Base-by-base conservation (phyloP, 64 coral and sea anemone species). In the Dendronephthya gigantea region DNA sequence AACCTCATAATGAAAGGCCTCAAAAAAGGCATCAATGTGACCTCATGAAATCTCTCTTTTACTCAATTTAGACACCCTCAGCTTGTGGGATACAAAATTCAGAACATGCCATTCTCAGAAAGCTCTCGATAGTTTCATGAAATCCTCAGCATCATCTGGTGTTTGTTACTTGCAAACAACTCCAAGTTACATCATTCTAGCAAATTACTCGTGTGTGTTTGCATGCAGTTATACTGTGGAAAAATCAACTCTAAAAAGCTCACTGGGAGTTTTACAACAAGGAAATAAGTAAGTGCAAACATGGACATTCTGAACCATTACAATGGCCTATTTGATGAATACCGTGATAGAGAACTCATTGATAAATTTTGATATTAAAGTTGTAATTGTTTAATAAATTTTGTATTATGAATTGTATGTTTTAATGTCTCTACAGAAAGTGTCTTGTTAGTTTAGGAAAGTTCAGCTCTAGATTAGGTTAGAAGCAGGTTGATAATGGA, bases 51-150 rank as follows among this genome's bases (percentile, higher is more conserved):
- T 30, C 3, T 22, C 3, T 22, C 6, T n/a, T 66, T 66, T 30
- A 66, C 6, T 15, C 29, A 66, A 66, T 66, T 5, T 66, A 66
- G 58, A 79, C 36, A 79, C 72, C 25, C 9, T 79, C 9, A 79
- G 72, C 37, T 34, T 79, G 29, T 79, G 72, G 72, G 72, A 79
- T 35, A 39, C 36, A 39, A 79, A 79, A 79, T 79, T 79, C 29
- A 10, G 72, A 36, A 79, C 72, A 29, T 12, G 19, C 37, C 72
- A 39, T 36, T 79, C 72, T 28, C 30, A 34, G 36, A 79, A 79
- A 29, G 4, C 36, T 34, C 32, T 79, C 11, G 36, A 29, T 9
- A 33, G 36, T 2, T 36, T 8, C 37, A 29, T 79, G 6, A 34
- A 79, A 35, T 2, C 30, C 4, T 8, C 72, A 79, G 6, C 72